Percentiles rank a stretch among this genome's conserved stretches.
Conservation (phyloP, 1,140 invertebrate species). For the Stegodyphus dumicola region DNA sequence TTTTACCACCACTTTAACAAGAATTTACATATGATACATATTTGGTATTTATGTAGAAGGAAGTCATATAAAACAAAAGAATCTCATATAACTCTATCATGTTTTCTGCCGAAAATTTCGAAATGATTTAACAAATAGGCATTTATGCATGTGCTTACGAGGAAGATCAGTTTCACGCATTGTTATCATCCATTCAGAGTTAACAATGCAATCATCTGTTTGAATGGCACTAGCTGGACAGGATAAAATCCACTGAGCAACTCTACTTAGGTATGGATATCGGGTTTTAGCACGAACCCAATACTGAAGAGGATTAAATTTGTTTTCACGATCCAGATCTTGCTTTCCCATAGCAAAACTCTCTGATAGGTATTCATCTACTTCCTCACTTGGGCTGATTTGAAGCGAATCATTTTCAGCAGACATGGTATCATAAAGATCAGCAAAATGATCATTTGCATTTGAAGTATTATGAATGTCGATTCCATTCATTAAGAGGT, state of each 20-base stretch:
- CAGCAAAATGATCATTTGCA: conserved; percentile 24
- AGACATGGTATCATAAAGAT: conserved; percentile 25
- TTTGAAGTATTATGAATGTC: conserved; percentile 32
- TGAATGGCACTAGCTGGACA: conserved; percentile 56
- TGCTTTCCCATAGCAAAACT: conserved; percentile 41
- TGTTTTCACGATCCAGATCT: conserved; percentile 48
- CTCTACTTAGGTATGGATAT: conserved; percentile 42
- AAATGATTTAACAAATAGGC: conserved; percentile 47
- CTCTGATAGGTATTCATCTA: conserved; percentile 44
- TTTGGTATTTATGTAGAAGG: too few relatives aligned
- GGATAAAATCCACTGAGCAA: conserved; percentile 51
- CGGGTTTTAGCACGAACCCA: conserved; percentile 39
- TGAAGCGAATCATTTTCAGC: conserved; percentile 17
- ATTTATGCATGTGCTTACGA: conserved; percentile 38
- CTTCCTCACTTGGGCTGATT: conserved; percentile 26
- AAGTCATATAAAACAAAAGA: too few relatives aligned
- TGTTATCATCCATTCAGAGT: conserved; percentile 48
- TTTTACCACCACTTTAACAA: too few relatives aligned
- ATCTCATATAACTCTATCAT: not conserved
- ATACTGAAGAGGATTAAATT: conserved; percentile 51
- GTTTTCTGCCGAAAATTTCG: conserved; percentile 29
- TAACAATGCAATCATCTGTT: conserved; percentile 37
- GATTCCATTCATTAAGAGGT: conserved; percentile 36
- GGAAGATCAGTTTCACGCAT: conserved; percentile 25
- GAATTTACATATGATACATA: too few relatives aligned